Percentiles rank a stretch among this genome's conserved stretches.
Conservation (phyloP, 2,797 vertebrate genomes). For the Toxotes lorentzi region DNA sequence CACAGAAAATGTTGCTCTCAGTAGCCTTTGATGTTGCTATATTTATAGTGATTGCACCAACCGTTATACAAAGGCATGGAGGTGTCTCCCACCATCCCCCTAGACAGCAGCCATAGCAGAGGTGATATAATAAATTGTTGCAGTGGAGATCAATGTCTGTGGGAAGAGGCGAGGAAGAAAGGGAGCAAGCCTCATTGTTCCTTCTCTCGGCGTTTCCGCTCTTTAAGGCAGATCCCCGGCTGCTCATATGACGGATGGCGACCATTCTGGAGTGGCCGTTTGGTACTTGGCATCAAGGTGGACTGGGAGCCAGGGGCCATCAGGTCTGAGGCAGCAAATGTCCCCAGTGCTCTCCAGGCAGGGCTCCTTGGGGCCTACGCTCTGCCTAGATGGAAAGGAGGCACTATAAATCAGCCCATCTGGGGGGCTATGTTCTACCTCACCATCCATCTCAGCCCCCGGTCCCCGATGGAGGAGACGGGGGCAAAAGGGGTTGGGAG, state of each 20-base stretch:
- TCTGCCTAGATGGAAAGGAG: conserved; percentile 87
- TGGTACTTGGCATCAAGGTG: conserved; percentile 90
- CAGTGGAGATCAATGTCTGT: conserved; percentile 81
- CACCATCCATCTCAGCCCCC: conserved; percentile 82
- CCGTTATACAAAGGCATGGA: conserved; percentile 62
- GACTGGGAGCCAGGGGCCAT: conserved; percentile 86
- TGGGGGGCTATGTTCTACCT: conserved; percentile 84
- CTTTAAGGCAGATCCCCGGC: conserved; percentile 88
- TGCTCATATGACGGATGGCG: conserved; percentile 91
- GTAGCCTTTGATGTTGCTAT: conserved; percentile 46
- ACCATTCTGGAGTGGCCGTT: conserved; percentile 88
- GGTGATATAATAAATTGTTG: conserved; percentile 80
- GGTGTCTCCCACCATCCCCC: conserved; percentile 57
- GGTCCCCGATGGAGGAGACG: conserved; percentile 63
- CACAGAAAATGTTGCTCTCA: conserved; percentile 31
- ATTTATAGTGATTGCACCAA: conserved; percentile 54
- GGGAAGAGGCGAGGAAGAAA: conserved; percentile 68
- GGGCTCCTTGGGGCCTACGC: conserved; percentile 86
- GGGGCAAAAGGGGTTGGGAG: conserved; percentile 61
- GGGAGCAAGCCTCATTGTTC: conserved; percentile 78
- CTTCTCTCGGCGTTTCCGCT: conserved; percentile 75
- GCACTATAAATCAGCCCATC: conserved; percentile 92
- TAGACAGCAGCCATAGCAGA: conserved; percentile 70
- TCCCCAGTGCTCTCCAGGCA: conserved; percentile 86
- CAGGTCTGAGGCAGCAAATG: conserved; percentile 84